Evolutionary conservation across 2,113 vertebrate genomes (phyloP).

Genomic region (Ictalurus furcatus): DNA sequence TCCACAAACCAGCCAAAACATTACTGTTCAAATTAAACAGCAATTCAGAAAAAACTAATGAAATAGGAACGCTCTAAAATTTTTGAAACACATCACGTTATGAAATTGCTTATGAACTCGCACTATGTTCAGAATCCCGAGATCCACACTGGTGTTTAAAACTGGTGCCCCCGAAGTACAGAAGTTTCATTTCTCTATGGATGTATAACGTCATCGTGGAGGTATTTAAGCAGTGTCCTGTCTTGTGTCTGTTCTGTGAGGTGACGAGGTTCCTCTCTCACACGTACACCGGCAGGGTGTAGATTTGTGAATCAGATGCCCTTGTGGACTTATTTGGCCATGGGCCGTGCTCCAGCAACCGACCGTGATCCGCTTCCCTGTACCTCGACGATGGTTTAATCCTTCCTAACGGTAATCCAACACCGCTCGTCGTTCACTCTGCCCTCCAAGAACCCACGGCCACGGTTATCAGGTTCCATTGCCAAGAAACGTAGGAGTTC

Average conservation of each 20-base stretch:
- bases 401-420: conserved; percentile 61
- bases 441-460: conserved; percentile 19
- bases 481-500: not conserved
- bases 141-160: too few species aligned
- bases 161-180: too few species aligned
- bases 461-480: conserved; percentile 32
- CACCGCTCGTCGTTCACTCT: conserved; percentile 48
- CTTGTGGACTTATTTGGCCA: conserved; percentile 72
- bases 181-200: too few species aligned
- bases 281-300: not conserved
- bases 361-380: conserved; percentile 56
- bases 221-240: too few species aligned
- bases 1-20: too few species aligned
- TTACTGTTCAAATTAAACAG: not conserved
- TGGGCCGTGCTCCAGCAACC: conserved; percentile 60
- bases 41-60: too few species aligned
- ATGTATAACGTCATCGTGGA: too few species aligned
- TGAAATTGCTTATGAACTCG: too few species aligned
- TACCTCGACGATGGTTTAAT: conserved; percentile 60
- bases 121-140: too few species aligned
- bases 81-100: too few species aligned
- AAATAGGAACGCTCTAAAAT: too few species aligned
- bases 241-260: too few species aligned
- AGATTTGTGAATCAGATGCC: conserved; percentile 66
- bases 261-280: not conserved